Conservation (phyloP, 2,113 vertebrate genomes). For the Maccullochella peelii region DNA sequence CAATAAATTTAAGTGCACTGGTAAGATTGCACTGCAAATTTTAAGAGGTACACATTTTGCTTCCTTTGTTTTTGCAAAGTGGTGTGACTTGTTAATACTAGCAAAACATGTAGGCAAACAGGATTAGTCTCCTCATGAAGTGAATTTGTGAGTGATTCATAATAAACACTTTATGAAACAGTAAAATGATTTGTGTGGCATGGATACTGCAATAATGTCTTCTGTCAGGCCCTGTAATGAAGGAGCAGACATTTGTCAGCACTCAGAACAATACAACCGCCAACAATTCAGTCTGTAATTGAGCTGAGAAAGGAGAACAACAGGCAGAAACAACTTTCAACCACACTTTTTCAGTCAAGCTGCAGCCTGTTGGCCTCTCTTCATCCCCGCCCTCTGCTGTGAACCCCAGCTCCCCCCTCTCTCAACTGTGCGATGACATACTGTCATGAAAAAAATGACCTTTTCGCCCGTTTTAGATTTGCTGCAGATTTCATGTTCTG, state of each 20-base stretch:
- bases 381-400: conserved; percentile 47
- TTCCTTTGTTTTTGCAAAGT: conserved; percentile 72
- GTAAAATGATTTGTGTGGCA: conserved; percentile 78
- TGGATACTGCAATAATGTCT: conserved; percentile 75
- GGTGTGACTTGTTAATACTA: conserved; percentile 79
- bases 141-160: conserved; percentile 77
- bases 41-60: conserved; percentile 72
- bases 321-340: conserved; percentile 68
- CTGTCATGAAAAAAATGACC: conserved; percentile 75
- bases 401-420: conserved; percentile 60
- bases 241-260: conserved; percentile 75
- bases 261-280: conserved; percentile 71
- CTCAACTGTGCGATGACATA: conserved; percentile 71
- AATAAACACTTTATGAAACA: conserved; percentile 81
- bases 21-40: conserved; percentile 80
- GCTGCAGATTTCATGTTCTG: conserved; percentile 79
- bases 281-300: conserved; percentile 70
- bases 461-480: conserved; percentile 71
- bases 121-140: conserved; percentile 72
- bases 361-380: conserved; percentile 48
- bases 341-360: conserved; percentile 54
- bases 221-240: conserved; percentile 69
- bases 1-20: conserved; percentile 77
- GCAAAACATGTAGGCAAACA: conserved; percentile 82
- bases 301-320: conserved; percentile 69